Evolutionary conservation across 30 jellyfish, hydroid and myxozoan genomes (phyloP).

Genomic region (Aurelia aurita): DNA sequence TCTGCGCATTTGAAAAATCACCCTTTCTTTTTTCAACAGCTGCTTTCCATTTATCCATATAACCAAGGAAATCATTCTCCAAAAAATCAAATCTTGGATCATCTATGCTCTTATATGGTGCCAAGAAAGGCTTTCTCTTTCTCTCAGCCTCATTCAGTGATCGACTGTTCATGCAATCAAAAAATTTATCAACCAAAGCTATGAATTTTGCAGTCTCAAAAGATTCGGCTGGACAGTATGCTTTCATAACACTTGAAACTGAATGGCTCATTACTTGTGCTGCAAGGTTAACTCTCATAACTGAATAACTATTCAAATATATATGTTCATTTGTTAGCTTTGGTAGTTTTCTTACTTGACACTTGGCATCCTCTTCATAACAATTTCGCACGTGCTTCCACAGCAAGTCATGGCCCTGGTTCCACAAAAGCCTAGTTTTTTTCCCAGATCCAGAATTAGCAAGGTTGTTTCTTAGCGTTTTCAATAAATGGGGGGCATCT

Average conservation of each 20-base stretch:
- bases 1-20: constrained; percentile 18
- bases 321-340: constrained; percentile 43
- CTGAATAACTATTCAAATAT: constrained; percentile 34
- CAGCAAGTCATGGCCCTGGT: too few relatives aligned
- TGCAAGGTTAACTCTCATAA: constrained; percentile 41
- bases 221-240: constrained; percentile 15
- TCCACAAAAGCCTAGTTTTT: too few relatives aligned
- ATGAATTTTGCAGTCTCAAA: constrained; percentile 25
- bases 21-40: constrained; percentile 8
- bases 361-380: too few relatives aligned
- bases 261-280: constrained; percentile 34
- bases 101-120: constrained; percentile 10
- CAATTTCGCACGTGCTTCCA: too few relatives aligned
- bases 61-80: constrained; percentile 18
- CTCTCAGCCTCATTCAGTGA: constrained; percentile 43
- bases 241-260: constrained; percentile 15
- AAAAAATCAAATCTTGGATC: constrained; percentile 34
- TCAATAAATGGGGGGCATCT: too few relatives aligned
- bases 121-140: constrained; percentile 42
- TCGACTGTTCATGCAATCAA: constrained; percentile 35
- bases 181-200: constrained; percentile 32
- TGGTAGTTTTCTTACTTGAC: constrained; percentile 52
- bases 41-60: constrained; percentile 15
- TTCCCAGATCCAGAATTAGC: too few relatives aligned
- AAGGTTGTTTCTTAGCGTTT: too few relatives aligned